Evolutionary conservation across 35 echinoderm and acorn worm genomes (phyloP).

Genomic region (Lytechinus pictus): DNA sequence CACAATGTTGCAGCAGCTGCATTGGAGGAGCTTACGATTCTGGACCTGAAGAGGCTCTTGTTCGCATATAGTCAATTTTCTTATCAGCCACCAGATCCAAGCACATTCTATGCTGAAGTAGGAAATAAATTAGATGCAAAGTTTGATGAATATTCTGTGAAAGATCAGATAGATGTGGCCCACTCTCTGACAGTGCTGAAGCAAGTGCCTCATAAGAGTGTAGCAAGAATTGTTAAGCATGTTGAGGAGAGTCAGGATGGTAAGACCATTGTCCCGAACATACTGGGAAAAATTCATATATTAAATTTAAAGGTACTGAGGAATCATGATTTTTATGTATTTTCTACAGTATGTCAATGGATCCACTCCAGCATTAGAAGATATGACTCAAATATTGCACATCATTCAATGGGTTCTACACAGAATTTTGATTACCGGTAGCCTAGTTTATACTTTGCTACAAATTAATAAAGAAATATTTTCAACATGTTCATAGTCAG

Average conservation of each 20-base stretch:
- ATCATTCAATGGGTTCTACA: no score
- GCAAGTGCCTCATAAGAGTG: neutral
- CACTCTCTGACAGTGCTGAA: constrained; percentile 23
- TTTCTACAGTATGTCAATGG: no score
- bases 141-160: neutral
- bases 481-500: no score
- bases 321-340: no score
- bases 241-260: neutral
- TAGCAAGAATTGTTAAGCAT: neutral
- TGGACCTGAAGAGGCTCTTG: constrained; percentile 43
- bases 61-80: constrained; percentile 40
- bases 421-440: no score
- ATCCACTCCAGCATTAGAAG: no score
- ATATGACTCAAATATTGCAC: no score
- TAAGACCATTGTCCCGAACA: neutral
- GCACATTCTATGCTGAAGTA: neutral
- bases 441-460: no score
- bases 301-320: no score
- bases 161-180: constrained; percentile 38
- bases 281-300: no score
- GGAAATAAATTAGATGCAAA: neutral
- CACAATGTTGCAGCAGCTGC: neutral
- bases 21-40: neutral
- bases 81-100: neutral
- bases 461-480: no score